Conservation (phyloP, 2,797 vertebrate species). For the Poeciliopsis turneri region DNA sequence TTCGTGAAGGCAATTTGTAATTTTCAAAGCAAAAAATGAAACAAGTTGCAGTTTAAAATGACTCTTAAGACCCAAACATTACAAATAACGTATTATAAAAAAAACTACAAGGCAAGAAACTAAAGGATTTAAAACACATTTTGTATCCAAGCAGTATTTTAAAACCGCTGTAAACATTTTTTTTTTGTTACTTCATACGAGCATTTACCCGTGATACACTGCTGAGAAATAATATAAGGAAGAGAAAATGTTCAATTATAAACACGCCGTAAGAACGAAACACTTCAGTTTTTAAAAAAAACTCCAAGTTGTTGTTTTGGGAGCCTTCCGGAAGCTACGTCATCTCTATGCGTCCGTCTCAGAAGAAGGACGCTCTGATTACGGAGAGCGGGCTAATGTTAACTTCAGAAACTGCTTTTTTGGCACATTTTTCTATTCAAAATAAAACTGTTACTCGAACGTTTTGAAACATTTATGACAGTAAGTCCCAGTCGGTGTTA, state of each 20-base stretch:
- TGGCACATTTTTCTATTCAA: conserved; percentile 25
- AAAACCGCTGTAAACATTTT: background rate
- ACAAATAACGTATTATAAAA: background rate
- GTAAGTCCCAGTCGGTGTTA: conserved; percentile 33
- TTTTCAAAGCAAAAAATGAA: background rate
- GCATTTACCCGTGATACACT: background rate
- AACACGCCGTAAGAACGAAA: background rate
- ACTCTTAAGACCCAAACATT: background rate
- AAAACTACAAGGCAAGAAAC: background rate
- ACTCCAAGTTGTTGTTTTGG: background rate
- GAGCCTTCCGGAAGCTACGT: conserved; percentile 12
- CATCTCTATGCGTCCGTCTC: conserved; percentile 29
- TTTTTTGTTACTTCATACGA: background rate
- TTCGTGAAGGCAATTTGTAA: background rate
- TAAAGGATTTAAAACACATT: background rate
- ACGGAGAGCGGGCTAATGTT: conserved; percentile 66
- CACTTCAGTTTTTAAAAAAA: background rate
- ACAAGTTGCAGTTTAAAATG: background rate
- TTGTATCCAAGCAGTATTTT: background rate
- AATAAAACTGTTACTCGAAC: conserved; percentile 12
- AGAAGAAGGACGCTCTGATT: conserved; percentile 50
- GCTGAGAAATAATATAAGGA: background rate
- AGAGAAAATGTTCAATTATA: background rate
- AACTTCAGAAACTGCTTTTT: conserved; percentile 39
- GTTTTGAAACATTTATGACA: conserved; percentile 31